These are phyloP conservation scores for Drosophila trichaetosa DNA, from an alignment of 2,888 invertebrate genomes.

Conservation along the genomic window DNA sequence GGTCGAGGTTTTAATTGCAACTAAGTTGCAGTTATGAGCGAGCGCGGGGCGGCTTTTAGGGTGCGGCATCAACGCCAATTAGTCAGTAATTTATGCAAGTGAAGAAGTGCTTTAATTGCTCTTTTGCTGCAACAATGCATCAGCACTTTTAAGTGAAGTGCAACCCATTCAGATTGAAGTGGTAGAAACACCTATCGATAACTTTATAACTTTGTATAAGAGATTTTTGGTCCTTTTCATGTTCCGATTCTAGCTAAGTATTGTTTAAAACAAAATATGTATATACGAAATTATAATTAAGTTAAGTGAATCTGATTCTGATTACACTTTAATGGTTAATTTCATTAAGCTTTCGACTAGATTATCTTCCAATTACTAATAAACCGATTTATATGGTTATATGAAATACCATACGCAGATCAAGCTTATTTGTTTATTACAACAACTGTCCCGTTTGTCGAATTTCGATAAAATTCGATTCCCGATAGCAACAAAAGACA, in stretches of 20 bases:
- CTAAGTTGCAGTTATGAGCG: slow-evolving; percentile 39
- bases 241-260: not conserved
- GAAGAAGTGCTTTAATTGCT: slow-evolving; percentile 56
- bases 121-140: slow-evolving; percentile 15
- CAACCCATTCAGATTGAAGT: slow-evolving; percentile 5
- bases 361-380: not conserved
- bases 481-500: not conserved
- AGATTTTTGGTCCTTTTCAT: too few species aligned
- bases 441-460: not conserved
- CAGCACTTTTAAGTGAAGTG: slow-evolving; percentile 19
- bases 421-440: not conserved
- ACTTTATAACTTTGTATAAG: not conserved
- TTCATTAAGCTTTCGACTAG: not conserved
- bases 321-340: too few species aligned
- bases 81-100: slow-evolving; percentile 54
- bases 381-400: not conserved
- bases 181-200: slow-evolving; percentile 7
- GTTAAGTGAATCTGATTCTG: not conserved
- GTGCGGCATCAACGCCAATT: slow-evolving; percentile 39
- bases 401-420: not conserved
- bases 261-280: not conserved
- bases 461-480: not conserved
- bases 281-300: not conserved
- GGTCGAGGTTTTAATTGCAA: slow-evolving; percentile 68
- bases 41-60: not conserved